These are phyloP conservation scores for Castor canadensis DNA, from an alignment of 2,113 vertebrate genomes.

Conservation along the genomic window DNA sequence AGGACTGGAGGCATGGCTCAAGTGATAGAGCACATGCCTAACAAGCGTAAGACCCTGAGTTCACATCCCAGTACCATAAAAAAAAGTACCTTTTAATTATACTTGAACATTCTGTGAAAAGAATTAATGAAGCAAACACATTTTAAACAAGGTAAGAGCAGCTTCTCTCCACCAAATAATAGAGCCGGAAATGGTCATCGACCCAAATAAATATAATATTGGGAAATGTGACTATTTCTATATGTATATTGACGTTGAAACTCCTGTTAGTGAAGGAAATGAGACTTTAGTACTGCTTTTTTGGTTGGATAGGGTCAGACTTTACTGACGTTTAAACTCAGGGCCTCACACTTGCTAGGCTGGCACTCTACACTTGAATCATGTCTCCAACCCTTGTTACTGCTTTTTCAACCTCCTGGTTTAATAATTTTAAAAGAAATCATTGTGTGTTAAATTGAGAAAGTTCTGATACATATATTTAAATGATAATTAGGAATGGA, in stretches of 20 bases:
- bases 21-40: too few species aligned
- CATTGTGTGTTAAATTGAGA: background rate
- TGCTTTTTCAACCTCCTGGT: background rate
- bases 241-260: background rate
- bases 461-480: background rate
- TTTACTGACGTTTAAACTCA: too few species aligned
- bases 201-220: background rate
- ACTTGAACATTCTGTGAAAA: slow-evolving; percentile 33
- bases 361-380: too few species aligned
- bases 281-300: too few species aligned
- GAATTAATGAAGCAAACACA: slow-evolving; percentile 30
- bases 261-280: background rate
- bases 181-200: background rate
- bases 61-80: too few species aligned
- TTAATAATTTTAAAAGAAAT: slow-evolving; percentile 14
- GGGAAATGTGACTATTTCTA: background rate
- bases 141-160: slow-evolving; percentile 22
- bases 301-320: too few species aligned
- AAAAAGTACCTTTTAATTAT: too few species aligned
- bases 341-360: too few species aligned
- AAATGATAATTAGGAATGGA: background rate
- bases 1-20: too few species aligned
- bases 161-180: background rate
- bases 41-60: too few species aligned
- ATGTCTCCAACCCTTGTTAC: background rate